Evolutionary conservation across 2,888 invertebrate genomes (phyloP).

Genomic region (Ametastegia equiseti): DNA sequence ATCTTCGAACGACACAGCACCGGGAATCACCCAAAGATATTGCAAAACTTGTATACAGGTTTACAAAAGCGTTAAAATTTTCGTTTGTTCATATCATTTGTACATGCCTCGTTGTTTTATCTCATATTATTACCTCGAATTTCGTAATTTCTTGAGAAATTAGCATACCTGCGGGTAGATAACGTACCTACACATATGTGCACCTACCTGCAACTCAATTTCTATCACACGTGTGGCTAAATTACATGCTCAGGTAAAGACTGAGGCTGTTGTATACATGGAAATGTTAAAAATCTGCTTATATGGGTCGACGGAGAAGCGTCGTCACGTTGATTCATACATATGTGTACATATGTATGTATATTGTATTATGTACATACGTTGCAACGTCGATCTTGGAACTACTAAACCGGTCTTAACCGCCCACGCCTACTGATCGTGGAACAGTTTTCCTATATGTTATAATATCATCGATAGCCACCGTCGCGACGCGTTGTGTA

Average conservation of each 20-base stretch:
- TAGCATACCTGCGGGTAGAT: too few relatives aligned
- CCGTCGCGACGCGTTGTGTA: too few relatives aligned
- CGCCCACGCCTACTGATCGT: not conserved
- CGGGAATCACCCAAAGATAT: not conserved
- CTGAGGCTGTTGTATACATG: too few relatives aligned
- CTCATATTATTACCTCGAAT: not conserved
- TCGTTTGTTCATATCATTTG: not conserved
- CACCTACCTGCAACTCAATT: not conserved
- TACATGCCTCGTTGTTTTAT: too few relatives aligned
- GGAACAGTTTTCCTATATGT: not conserved
- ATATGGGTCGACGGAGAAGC: conserved; percentile 28
- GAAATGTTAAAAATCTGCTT: not conserved
- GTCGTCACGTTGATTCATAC: too few relatives aligned
- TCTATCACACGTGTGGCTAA: not conserved
- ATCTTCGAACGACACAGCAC: too few relatives aligned
- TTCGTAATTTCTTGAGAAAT: too few relatives aligned
- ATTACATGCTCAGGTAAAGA: not conserved
- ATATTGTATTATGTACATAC: not conserved
- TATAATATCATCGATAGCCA: not conserved
- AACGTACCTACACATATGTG: not conserved
- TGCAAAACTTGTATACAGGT: conserved; percentile 1
- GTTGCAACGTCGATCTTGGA: not conserved
- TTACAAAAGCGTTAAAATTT: not conserved
- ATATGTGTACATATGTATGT: not conserved
- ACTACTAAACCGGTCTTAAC: not conserved